Conservation (phyloP, 2,888 invertebrate species). For the Dioctria linearis region DNA sequence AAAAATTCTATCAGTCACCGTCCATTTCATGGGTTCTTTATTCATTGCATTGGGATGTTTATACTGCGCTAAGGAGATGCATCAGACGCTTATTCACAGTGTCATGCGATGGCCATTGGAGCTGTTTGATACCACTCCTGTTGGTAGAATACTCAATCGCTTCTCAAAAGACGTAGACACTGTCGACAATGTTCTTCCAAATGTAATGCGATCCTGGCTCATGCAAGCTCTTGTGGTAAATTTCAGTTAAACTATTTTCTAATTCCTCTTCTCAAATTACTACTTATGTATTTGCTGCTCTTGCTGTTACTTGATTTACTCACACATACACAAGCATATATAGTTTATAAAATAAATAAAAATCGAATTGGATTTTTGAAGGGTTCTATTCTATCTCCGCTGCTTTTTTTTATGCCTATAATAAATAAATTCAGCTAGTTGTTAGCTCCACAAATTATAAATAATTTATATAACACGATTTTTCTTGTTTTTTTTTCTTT, state of each 20-base stretch:
- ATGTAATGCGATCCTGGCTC: constrained; percentile 68
- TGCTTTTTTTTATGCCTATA: not conserved
- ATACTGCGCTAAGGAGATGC: constrained; percentile 76
- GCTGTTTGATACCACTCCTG: constrained; percentile 85
- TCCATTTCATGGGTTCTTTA: constrained; percentile 69
- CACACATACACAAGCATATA: not conserved
- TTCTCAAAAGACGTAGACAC: constrained; percentile 77
- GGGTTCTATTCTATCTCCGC: constrained; percentile 6
- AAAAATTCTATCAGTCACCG: constrained; percentile 63
- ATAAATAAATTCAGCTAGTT: not conserved
- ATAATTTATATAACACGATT: constrained; percentile 10
- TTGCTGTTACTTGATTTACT: constrained; percentile 62
- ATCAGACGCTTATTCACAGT: constrained; percentile 75
- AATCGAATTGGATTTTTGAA: not conserved
- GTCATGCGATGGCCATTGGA: constrained; percentile 80
- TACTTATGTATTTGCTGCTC: constrained; percentile 16
- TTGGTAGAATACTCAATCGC: constrained; percentile 81
- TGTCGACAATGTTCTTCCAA: constrained; percentile 74
- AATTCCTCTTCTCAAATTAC: not conserved
- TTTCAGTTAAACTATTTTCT: constrained; percentile 57
- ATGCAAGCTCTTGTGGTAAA: constrained; percentile 72
- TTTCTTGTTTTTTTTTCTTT: constrained; percentile 26
- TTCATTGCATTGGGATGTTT: constrained; percentile 70
- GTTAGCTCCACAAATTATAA: not conserved
- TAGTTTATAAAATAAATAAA: constrained; percentile 17